Conservation (phyloP, 2,797 vertebrate genomes). For the Molossus molossus region DNA sequence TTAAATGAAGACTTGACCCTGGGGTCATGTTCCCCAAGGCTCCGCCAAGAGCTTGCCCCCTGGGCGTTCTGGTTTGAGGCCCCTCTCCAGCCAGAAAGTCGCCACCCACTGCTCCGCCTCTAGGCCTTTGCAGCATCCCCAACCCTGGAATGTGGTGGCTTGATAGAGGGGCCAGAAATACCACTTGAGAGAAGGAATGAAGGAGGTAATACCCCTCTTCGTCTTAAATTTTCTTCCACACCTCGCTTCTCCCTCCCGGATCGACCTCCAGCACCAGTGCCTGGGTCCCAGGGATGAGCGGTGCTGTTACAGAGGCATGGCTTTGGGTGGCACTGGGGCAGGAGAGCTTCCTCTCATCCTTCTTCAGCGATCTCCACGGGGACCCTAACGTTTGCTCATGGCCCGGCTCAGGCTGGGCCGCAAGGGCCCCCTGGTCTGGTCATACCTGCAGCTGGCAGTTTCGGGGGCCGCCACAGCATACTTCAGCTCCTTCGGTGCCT, state of each 20-base stretch:
- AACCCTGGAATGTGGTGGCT: neutral
- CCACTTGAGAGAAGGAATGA: neutral
- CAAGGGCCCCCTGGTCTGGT: constrained; percentile 90
- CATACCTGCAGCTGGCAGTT: constrained; percentile 92
- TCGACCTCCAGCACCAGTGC: neutral
- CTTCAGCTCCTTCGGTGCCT: constrained; percentile 91
- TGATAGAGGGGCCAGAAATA: neutral
- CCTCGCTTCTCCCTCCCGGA: neutral
- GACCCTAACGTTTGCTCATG: neutral
- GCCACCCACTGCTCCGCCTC: neutral
- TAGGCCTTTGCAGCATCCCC: neutral
- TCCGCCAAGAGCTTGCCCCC: neutral
- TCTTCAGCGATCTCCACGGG: accelerated
- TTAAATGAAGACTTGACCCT: neutral
- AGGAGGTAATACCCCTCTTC: neutral
- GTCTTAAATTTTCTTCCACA: neutral
- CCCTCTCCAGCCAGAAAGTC: neutral
- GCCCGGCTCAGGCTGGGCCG: constrained; percentile 91
- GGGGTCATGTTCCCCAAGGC: neutral
- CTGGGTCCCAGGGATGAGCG: accelerated
- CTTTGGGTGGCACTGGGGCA: accelerated
- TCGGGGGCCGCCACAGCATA: constrained; percentile 91
- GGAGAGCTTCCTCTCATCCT: neutral
- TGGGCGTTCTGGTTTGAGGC: neutral
- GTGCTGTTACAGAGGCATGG: no score